These are phyloP conservation scores for Nycticorax nycticorax DNA, from an alignment of 2,113 vertebrate genomes.

Conservation along the genomic window DNA sequence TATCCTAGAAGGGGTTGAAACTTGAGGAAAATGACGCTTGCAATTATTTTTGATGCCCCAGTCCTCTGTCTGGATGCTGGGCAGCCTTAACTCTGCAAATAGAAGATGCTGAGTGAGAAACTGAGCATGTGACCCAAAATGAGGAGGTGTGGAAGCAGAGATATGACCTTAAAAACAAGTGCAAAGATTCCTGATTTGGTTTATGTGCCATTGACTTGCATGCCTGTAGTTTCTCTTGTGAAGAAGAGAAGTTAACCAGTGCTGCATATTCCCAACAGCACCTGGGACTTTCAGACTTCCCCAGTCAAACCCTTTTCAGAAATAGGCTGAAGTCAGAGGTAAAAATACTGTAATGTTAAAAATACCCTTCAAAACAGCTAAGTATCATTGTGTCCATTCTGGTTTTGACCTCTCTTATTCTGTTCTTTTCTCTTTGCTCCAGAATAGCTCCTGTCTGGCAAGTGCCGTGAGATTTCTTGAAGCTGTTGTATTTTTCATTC, in stretches of 20 bases:
- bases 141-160: background rate
- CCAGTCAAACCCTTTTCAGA: background rate
- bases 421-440: background rate
- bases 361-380: background rate
- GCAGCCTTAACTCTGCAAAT: background rate
- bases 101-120: background rate
- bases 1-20: background rate
- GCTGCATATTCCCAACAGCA: background rate
- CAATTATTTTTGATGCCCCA: background rate
- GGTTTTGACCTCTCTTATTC: background rate
- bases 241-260: background rate
- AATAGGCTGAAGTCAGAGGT: background rate
- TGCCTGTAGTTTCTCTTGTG: background rate
- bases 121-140: fast-evolving
- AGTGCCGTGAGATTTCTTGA: background rate
- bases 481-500: background rate
- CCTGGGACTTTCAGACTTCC: background rate
- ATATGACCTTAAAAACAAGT: background rate
- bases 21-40: background rate
- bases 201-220: background rate
- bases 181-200: background rate
- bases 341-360: background rate
- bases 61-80: background rate
- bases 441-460: background rate
- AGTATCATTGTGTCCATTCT: background rate